Percentiles rank a stretch among this genome's conserved stretches.
phyloP scores from a whole-genome alignment of 2,797 vertebrate genomes.

The Rhinatrema bivittatum region DNA sequence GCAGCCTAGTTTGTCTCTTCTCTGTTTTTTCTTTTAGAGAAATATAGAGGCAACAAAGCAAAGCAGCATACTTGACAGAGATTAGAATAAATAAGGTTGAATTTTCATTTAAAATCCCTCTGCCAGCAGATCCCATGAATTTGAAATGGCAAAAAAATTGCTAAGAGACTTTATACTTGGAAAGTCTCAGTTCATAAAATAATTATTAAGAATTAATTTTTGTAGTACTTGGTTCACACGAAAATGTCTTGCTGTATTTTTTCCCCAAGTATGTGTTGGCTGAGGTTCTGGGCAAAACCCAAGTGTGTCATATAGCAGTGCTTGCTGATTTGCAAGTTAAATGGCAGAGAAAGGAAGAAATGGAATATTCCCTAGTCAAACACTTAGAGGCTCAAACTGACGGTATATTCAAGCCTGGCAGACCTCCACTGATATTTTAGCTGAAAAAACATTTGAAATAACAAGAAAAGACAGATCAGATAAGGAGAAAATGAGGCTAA shows the following conservation, averaged over 20 bases:
- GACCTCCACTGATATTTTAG: slow-evolving; percentile 31
- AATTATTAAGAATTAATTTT: slow-evolving; percentile 41
- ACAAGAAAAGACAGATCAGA: slow-evolving; percentile 21
- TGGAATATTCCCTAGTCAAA: slow-evolving; percentile 34
- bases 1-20: too few species aligned
- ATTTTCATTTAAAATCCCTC: slow-evolving; percentile 34
- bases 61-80: too few species aligned
- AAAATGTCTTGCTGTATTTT: slow-evolving; percentile 23
- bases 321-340: slow-evolving; percentile 47
- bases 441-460: slow-evolving; percentile 12
- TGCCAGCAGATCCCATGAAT: slow-evolving; percentile 23
- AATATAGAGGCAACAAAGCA: too few species aligned
- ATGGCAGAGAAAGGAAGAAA: slow-evolving; percentile 42
- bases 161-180: slow-evolving; percentile 44
- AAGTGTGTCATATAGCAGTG: slow-evolving; percentile 43
- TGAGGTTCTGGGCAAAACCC: slow-evolving; percentile 42
- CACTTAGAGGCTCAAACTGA: slow-evolving; percentile 30
- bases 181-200: slow-evolving; percentile 38
- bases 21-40: too few species aligned
- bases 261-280: slow-evolving; percentile 11
- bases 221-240: slow-evolving; percentile 30
- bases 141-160: slow-evolving; percentile 33
- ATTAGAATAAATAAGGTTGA: slow-evolving; percentile 15
- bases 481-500: background rate
- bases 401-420: slow-evolving; percentile 36